Conservation (phyloP, 2,113 vertebrate species). For the Danio rerio region DNA sequence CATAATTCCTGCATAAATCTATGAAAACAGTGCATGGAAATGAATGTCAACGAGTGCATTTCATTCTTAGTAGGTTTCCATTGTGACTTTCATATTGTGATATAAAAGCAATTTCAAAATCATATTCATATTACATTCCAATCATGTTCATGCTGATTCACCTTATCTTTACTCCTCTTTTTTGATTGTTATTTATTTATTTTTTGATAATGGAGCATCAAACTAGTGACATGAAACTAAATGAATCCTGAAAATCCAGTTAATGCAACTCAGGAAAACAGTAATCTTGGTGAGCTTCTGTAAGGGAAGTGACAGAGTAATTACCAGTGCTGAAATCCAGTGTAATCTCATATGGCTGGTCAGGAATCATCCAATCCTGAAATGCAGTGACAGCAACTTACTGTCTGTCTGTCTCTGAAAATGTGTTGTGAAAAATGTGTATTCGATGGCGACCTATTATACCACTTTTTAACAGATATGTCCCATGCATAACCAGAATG, state of each 20-base stretch:
- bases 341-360: slow-evolving; percentile 39
- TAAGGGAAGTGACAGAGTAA: slow-evolving; percentile 39
- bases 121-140: not conserved
- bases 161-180: not conserved
- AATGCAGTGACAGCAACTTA: not conserved
- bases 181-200: not conserved
- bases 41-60: not conserved
- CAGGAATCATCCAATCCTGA: slow-evolving; percentile 15
- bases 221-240: slow-evolving; percentile 12
- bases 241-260: slow-evolving; percentile 33
- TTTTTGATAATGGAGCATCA: not conserved
- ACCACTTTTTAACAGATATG: too few relatives aligned
- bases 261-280: not conserved
- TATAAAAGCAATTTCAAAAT: not conserved
- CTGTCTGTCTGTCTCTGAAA: not conserved
- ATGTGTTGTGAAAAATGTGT: too few relatives aligned
- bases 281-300: slow-evolving; percentile 40
- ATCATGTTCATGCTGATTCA: not conserved
- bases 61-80: not conserved
- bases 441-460: too few relatives aligned
- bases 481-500: too few relatives aligned
- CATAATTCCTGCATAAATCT: slow-evolving; percentile 7
- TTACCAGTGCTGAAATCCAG: slow-evolving; percentile 45
- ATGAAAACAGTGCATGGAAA: not conserved
- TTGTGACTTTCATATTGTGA: not conserved